These are phyloP conservation scores for Eulithis prunata DNA, from an alignment of 2,888 invertebrate species.

Conservation along the genomic window DNA sequence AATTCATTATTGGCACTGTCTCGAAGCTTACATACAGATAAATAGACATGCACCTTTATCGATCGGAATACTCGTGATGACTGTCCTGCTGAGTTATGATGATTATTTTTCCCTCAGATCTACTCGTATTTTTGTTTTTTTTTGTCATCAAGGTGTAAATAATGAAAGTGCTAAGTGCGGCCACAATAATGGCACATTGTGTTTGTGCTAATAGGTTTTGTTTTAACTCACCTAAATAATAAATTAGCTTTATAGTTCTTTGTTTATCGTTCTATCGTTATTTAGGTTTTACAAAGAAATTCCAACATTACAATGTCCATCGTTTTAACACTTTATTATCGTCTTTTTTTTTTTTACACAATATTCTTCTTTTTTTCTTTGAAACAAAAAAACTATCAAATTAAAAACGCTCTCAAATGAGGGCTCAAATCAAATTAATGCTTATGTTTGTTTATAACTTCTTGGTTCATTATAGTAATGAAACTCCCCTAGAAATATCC, in stretches of 20 bases:
- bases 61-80: too few relatives aligned
- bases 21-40: not conserved
- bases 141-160: too few relatives aligned
- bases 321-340: not conserved
- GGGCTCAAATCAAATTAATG: constrained; percentile 36
- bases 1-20: constrained; percentile 21
- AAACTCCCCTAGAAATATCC: constrained; percentile 28
- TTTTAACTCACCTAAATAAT: too few relatives aligned
- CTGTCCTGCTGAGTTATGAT: too few relatives aligned
- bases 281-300: not conserved
- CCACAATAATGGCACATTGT: too few relatives aligned
- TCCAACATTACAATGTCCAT: not conserved
- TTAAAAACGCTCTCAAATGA: constrained; percentile 33
- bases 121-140: too few relatives aligned
- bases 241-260: too few relatives aligned
- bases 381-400: constrained; percentile 36
- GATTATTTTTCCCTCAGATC: too few relatives aligned
- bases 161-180: too few relatives aligned
- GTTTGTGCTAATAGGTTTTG: too few relatives aligned
- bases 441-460: constrained; percentile 36
- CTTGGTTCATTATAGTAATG: constrained; percentile 38
- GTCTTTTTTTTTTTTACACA: constrained; percentile 7
- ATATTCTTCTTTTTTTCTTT: constrained; percentile 25
- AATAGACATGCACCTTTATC: not conserved
- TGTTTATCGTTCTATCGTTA: too few relatives aligned